A percentile compares a stretch with the other conserved stretches of the same genome.
phyloP scores from a whole-genome alignment of 1,140 invertebrate species.

The Coenobita brevimanus region DNA sequence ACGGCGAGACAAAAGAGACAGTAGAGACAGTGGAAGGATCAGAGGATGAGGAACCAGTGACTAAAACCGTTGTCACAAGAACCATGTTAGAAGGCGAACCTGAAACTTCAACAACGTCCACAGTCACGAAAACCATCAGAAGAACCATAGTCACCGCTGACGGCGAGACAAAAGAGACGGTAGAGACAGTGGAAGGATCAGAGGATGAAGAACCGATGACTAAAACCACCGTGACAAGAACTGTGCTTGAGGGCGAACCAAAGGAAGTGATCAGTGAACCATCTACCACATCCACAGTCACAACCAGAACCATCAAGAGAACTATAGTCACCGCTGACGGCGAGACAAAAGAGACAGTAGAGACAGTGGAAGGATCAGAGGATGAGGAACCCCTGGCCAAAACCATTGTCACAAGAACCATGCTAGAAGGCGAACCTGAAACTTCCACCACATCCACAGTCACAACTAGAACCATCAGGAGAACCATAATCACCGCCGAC shows the following conservation, averaged over 20 bases:
- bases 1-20: slow-evolving; percentile 2
- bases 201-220: neutral
- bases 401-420: slow-evolving; percentile 14
- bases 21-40: slow-evolving; percentile 20
- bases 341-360: slow-evolving; percentile 33
- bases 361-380: neutral
- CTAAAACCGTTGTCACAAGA: slow-evolving; percentile 19
- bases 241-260: neutral
- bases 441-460: neutral
- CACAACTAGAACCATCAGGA: neutral
- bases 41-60: slow-evolving; percentile 13
- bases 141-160: neutral
- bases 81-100: slow-evolving; percentile 7
- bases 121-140: too few relatives aligned
- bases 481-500: neutral
- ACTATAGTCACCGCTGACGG: neutral
- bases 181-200: neutral
- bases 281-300: neutral
- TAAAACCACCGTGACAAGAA: neutral
- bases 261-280: neutral
- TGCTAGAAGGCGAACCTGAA: neutral
- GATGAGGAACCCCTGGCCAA: neutral
- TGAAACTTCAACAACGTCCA: too few relatives aligned
- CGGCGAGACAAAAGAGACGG: slow-evolving; percentile 6
- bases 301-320: neutral